A percentile compares a stretch with the other conserved stretches of the same genome.
phyloP scores from a whole-genome alignment of 2,797 vertebrate species.

The Artibeus lituratus region DNA sequence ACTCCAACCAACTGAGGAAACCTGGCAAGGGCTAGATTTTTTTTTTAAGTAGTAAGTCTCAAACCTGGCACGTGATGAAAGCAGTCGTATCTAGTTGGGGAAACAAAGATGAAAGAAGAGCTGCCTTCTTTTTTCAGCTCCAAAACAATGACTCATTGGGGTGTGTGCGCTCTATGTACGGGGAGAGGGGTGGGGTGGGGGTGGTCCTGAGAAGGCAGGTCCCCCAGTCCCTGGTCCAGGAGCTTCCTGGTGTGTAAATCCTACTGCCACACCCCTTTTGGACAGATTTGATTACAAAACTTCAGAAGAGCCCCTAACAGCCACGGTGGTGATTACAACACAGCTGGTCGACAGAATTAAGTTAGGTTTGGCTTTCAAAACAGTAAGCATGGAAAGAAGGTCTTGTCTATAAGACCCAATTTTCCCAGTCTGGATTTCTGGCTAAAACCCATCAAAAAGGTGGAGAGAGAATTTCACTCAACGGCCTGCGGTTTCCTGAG shows the following conservation, averaged over 20 bases:
- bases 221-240: not conserved
- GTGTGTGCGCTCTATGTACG: not conserved
- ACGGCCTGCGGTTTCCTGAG: not conserved
- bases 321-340: not conserved
- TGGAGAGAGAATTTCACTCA: not conserved
- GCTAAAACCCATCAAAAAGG: not conserved
- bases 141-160: conserved; percentile 10
- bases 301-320: not conserved
- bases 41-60: not conserved
- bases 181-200: not conserved
- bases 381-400: not conserved
- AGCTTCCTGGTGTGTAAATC: not conserved
- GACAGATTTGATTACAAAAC: conserved; percentile 4
- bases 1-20: not conserved
- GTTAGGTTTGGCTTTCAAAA: not conserved
- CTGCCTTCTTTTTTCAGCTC: conserved; percentile 21
- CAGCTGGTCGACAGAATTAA: not conserved
- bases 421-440: not conserved
- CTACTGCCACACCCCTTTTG: not conserved
- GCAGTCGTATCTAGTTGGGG: not conserved
- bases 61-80: not conserved
- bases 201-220: not conserved
- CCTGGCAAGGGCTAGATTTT: not conserved
- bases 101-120: conserved; percentile 12
- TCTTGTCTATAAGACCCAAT: not conserved